A percentile compares a stretch with the other conserved stretches of the same genome.
These are phyloP conservation scores for Xanthia icteritia DNA, from an alignment of 2,888 invertebrate species.

Conservation along the genomic window DNA sequence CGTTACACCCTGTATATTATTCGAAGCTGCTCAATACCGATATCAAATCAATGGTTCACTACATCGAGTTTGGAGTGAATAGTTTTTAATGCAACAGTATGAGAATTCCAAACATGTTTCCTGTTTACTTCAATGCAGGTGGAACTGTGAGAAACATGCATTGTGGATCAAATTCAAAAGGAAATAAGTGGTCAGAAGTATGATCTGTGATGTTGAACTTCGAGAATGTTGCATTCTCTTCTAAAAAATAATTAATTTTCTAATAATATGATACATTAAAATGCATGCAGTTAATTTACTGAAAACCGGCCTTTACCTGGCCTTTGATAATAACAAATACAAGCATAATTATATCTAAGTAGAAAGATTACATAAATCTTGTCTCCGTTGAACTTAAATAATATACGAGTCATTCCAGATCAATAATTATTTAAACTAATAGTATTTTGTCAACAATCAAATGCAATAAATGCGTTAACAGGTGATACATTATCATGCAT, in stretches of 20 bases:
- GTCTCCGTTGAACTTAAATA: background rate
- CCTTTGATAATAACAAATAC: background rate
- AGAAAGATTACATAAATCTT: background rate
- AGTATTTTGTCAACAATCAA: slow-evolving; percentile 3
- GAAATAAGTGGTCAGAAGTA: background rate
- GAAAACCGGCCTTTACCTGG: background rate
- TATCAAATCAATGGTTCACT: background rate
- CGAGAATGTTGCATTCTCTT: background rate
- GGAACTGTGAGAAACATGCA: slow-evolving; percentile 25
- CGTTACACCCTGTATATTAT: too few relatives aligned
- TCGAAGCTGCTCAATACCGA: background rate
- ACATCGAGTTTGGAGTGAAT: background rate
- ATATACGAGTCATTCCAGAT: background rate
- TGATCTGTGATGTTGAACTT: background rate
- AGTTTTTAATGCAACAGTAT: background rate
- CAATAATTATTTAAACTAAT: background rate
- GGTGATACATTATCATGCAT: slow-evolving; percentile 20
- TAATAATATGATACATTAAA: background rate
- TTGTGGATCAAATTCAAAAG: slow-evolving; percentile 1
- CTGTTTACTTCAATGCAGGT: slow-evolving; percentile 23
- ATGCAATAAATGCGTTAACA: slow-evolving; percentile 7
- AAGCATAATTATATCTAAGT: background rate
- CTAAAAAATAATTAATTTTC: background rate
- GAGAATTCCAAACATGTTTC: slow-evolving; percentile 12
- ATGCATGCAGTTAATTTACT: background rate